phyloP scores from a whole-genome alignment of 2,888 invertebrate genomes.

The Liopterus haemorrhoidalis region DNA sequence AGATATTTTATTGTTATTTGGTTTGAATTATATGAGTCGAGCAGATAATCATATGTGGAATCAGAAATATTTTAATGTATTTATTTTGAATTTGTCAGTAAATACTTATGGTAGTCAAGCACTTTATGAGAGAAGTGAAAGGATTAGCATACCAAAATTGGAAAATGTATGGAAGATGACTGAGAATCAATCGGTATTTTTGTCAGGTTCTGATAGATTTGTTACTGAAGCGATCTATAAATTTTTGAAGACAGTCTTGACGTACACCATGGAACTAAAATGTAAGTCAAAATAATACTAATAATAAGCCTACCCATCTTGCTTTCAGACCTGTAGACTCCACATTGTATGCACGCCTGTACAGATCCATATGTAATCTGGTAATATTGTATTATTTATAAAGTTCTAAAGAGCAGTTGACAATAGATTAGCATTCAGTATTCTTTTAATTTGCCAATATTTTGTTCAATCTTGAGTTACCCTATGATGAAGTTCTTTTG shows the following conservation, averaged over 20 bases:
- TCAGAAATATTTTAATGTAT: constrained; percentile 7
- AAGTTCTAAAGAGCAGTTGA: no score
- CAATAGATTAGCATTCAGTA: no score
- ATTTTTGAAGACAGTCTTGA: constrained; percentile 19
- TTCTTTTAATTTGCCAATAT: no score
- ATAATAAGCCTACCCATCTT: no score
- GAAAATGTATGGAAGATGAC: constrained; percentile 24
- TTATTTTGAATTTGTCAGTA: constrained; percentile 8
- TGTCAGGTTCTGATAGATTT: constrained; percentile 14
- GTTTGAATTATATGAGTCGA: constrained; percentile 13
- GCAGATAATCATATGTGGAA: constrained; percentile 1
- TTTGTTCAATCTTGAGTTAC: no score
- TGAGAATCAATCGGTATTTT: constrained; percentile 17
- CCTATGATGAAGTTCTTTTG: no score
- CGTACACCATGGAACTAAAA: constrained; percentile 5
- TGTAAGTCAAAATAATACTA: constrained; percentile 6
- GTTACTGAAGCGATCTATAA: constrained; percentile 14
- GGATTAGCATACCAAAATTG: constrained; percentile 24
- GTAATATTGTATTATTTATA: no score
- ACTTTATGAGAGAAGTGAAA: constrained; percentile 12
- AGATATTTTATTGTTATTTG: constrained; percentile 14
- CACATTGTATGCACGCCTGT: no score
- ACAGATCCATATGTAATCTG: background rate
- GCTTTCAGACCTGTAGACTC: no score
- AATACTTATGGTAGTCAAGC: constrained; percentile 9